These are phyloP conservation scores for Lindbergichthys nudifrons DNA, from an alignment of 2,797 vertebrate species.

Conservation along the genomic window DNA sequence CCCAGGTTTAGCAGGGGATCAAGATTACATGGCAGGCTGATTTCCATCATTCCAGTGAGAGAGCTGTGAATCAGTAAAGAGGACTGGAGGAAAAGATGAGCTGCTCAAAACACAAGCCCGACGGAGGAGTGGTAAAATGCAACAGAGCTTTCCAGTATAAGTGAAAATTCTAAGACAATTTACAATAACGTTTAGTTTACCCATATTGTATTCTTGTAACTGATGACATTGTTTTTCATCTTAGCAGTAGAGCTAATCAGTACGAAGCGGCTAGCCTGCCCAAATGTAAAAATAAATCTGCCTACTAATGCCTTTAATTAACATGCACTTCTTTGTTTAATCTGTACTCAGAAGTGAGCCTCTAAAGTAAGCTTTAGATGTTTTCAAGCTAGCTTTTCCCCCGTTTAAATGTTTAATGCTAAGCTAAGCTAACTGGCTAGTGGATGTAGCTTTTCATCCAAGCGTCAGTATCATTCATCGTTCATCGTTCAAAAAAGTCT, in stretches of 20 bases:
- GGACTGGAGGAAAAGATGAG: conserved; percentile 37
- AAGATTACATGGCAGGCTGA: conserved; percentile 67
- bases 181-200: background rate
- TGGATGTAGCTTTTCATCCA: background rate
- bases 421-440: background rate
- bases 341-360: no score
- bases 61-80: conserved; percentile 66
- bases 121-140: background rate
- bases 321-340: no score
- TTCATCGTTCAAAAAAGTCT: no score
- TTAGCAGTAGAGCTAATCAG: no score
- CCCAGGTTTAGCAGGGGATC: conserved; percentile 74
- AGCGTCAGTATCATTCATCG: background rate
- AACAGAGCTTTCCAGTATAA: no score
- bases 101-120: conserved; percentile 14
- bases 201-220: no score
- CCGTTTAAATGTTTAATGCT: no score
- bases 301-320: background rate
- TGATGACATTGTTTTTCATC: no score
- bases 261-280: no score
- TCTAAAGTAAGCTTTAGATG: background rate
- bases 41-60: conserved; percentile 41
- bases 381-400: background rate
- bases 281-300: background rate
- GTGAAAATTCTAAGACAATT: no score